Evolutionary conservation across 2,797 vertebrate species (phyloP).

Genomic region (Siniperca scherzeri): DNA sequence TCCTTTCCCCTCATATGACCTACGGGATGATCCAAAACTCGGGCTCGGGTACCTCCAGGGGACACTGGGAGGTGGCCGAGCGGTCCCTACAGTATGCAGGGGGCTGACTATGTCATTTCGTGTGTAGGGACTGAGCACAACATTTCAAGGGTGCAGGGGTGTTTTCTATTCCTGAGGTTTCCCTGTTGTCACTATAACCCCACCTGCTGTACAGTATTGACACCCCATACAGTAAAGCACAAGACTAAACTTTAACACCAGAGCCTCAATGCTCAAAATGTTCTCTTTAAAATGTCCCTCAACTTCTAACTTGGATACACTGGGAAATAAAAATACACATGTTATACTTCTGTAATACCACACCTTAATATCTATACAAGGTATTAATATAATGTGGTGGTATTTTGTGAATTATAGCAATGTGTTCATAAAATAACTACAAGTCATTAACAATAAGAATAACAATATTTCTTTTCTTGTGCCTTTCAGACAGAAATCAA

Average conservation of each 20-base stretch:
- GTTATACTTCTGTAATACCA: background rate
- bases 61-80: background rate
- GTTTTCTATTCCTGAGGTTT: slow-evolving; percentile 22
- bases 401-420: background rate
- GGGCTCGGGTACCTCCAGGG: slow-evolving; percentile 28
- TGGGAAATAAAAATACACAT: background rate
- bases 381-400: background rate
- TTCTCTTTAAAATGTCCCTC: background rate
- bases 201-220: slow-evolving; percentile 5
- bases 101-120: background rate
- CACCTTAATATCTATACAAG: background rate
- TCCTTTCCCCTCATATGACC: slow-evolving; percentile 87
- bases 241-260: background rate
- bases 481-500: background rate
- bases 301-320: background rate
- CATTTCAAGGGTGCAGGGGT: no score
- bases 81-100: slow-evolving; percentile 10
- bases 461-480: background rate
- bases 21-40: slow-evolving; percentile 37
- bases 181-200: slow-evolving; percentile 12
- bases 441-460: no score
- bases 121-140: background rate
- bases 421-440: background rate
- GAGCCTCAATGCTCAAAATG: background rate
- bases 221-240: background rate